Evolutionary conservation across 2,113 vertebrate species (phyloP), one percentile per base, ranked within the genome.

Genomic region (Meles meles): DNA sequence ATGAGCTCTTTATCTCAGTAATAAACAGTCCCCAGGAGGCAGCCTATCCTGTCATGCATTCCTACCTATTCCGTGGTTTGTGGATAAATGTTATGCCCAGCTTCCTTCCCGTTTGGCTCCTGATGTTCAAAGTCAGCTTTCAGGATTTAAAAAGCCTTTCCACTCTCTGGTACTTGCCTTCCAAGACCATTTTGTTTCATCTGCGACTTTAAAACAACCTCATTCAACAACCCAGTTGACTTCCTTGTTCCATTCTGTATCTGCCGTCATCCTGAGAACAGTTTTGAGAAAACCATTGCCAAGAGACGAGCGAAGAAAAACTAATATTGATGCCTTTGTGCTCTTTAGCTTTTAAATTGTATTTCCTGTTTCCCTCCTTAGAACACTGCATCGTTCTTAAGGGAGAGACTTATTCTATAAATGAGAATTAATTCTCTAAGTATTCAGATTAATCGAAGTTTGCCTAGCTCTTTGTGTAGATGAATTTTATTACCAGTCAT

Each of bases 51-150:
- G 88, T 69, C 31, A 6, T 3, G 15, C 39, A 9, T 77, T 83
- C 72, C 57, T 61, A 42, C 67, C 55, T 83, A 3, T 23, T 57
- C 86, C 72, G 55, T 10, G 69, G 29, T n/a, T 85, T 37, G 71
- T 81, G 90, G 63, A 52, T 59, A 44, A 63, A 94, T 17, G 47
- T 23, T 57, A 72, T 71, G 89, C 63, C 90, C 9, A 57, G 71
- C 67, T 90, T 88, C 85, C 92, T 94, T 90, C 69, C 1, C 2
- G 61, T 87, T 77, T 13, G 47, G n/a, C 49, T 83, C 96, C 76
- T 96, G 61, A 90, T 84, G 81, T 93, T 93, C 69, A 97, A 94
- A 93, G 76, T 29, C 95, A 93, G 69, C n/a, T 79, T 88, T 67
- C 20, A 37, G 69, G 84, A 94, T 96, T 82, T 39, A 52, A 90